Percentiles rank a stretch among this genome's conserved stretches.
Conservation (phyloP, 2,113 vertebrate species). For the Anser cygnoides region DNA sequence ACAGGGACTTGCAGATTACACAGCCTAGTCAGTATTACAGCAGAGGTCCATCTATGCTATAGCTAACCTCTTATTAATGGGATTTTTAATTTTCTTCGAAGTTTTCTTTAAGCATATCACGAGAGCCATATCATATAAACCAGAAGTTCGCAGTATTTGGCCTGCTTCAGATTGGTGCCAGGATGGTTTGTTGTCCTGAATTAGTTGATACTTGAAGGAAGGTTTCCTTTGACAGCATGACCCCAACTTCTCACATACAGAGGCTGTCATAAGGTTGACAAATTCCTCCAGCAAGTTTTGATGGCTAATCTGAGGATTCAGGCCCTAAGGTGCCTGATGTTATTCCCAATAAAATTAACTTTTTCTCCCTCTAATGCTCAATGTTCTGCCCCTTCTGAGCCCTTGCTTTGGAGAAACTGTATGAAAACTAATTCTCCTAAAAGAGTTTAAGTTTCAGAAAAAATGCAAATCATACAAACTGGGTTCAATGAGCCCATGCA, state of each 20-base stretch:
- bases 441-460: not conserved
- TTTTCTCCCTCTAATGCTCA: not conserved
- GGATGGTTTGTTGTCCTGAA: not conserved
- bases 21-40: not conserved
- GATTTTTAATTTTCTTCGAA: not conserved
- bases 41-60: not conserved
- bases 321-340: not conserved
- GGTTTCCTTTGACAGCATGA: not conserved
- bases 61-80: not conserved
- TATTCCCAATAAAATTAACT: not conserved
- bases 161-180: not conserved
- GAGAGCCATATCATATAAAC: not conserved
- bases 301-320: not conserved
- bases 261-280: not conserved
- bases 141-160: not conserved
- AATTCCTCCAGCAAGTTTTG: not conserved
- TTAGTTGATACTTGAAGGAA: not conserved
- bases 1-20: not conserved
- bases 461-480: not conserved
- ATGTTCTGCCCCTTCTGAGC: not conserved
- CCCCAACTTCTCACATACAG: not conserved
- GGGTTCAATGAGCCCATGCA: not conserved
- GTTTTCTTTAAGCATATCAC: not conserved
- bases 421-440: not conserved
- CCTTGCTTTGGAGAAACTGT: not conserved